Conservation (phyloP, 1,140 invertebrate genomes). For the Lordiphosa stackelbergi region DNA sequence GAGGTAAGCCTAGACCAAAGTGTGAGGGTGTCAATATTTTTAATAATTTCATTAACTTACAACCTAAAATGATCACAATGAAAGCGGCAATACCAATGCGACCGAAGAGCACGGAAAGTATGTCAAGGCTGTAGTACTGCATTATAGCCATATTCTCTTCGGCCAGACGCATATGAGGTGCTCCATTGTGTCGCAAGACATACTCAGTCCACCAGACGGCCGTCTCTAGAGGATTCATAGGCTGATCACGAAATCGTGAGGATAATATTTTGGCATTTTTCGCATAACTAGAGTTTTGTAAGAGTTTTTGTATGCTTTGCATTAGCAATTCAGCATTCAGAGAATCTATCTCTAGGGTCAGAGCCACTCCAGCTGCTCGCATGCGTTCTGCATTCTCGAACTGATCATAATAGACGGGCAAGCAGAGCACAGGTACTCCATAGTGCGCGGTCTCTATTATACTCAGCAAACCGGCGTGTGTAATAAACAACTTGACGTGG, state of each 20-base stretch:
- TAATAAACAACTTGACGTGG: slow-evolving; percentile 79
- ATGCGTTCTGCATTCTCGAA: slow-evolving; percentile 40
- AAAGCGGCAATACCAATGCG: background rate
- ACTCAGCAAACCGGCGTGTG: slow-evolving; percentile 79
- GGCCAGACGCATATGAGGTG: slow-evolving; percentile 76
- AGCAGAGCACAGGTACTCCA: slow-evolving; percentile 40
- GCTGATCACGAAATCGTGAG: slow-evolving; percentile 79
- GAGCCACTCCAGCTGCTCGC: slow-evolving; percentile 78
- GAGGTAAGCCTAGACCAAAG: background rate
- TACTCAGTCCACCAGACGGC: slow-evolving; percentile 83
- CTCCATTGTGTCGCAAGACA: slow-evolving; percentile 72
- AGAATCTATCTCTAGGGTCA: slow-evolving; percentile 22
- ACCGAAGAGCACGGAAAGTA: background rate
- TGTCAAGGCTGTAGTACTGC: slow-evolving; percentile 3
- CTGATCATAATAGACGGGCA: slow-evolving; percentile 56
- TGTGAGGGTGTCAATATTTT: background rate
- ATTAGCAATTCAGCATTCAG: slow-evolving; percentile 15
- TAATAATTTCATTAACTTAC: background rate
- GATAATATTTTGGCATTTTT: slow-evolving; percentile 67
- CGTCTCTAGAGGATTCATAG: slow-evolving; percentile 78
- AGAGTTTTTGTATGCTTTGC: slow-evolving; percentile 9
- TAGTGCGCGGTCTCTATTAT: slow-evolving; percentile 77
- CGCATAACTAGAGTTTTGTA: slow-evolving; percentile 24
- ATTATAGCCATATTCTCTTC: background rate
- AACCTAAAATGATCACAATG: background rate